Percentiles rank a stretch among this genome's conserved stretches.
Evolutionary conservation across 2,888 invertebrate species (phyloP).

Genomic region (Proisotoma minuta): DNA sequence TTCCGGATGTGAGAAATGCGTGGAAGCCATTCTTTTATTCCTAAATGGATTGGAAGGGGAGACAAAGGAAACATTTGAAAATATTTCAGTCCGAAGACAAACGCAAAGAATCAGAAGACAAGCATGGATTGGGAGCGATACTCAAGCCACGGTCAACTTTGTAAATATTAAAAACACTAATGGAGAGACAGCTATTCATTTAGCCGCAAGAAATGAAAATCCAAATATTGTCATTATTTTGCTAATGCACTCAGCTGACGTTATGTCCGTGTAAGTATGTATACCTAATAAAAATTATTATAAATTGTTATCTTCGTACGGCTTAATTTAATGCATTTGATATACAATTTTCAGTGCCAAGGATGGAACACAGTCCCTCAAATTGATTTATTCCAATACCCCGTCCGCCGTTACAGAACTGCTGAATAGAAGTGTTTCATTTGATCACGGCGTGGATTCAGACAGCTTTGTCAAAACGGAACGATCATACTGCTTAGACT

Average conservation of each 20-base stretch:
- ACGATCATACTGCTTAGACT: conserved; percentile 14
- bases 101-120: neutral
- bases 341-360: neutral
- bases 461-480: conserved; percentile 10
- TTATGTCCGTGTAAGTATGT: conserved; percentile 15
- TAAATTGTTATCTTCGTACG: too few species aligned
- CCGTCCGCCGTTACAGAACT: conserved; percentile 15
- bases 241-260: conserved; percentile 17
- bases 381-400: conserved; percentile 16
- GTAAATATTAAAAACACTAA: conserved; percentile 12
- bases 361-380: neutral
- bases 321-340: neutral
- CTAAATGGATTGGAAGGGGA: neutral
- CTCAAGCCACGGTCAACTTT: conserved; percentile 4
- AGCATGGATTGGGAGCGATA: conserved; percentile 7
- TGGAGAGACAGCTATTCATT: conserved; percentile 8
- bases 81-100: neutral
- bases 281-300: neutral
- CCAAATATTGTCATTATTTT: conserved; percentile 11
- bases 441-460: conserved; percentile 8
- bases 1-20: neutral
- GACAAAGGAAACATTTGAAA: neutral
- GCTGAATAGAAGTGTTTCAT: conserved; percentile 15
- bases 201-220: conserved; percentile 19
- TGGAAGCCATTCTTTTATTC: neutral